These are phyloP conservation scores for Caloenas nicobarica DNA, from an alignment of 2,113 vertebrate genomes.

Conservation along the genomic window DNA sequence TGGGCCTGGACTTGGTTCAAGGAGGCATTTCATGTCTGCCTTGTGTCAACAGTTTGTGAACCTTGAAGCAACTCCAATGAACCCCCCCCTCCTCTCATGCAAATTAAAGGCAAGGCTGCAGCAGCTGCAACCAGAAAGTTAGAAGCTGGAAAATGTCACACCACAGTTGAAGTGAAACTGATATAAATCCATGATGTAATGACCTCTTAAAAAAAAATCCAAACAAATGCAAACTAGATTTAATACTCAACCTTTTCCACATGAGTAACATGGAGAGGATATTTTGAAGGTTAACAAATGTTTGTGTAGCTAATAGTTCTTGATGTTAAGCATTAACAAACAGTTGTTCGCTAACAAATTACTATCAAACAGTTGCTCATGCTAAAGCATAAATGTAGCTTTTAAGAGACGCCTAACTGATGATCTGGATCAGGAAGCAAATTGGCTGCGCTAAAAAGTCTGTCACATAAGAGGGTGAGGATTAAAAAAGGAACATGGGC, in stretches of 20 bases:
- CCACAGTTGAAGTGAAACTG: conserved; percentile 1
- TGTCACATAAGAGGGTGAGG: not conserved
- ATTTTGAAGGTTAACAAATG: not conserved
- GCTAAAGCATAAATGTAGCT: not conserved
- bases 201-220: not conserved
- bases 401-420: not conserved
- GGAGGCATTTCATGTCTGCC: conserved; percentile 44
- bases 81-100: not conserved
- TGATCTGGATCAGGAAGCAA: not conserved
- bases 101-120: not conserved
- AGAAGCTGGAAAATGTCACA: conserved; percentile 42
- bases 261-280: not conserved
- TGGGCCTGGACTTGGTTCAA: conserved; percentile 47
- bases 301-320: not conserved
- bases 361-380: not conserved
- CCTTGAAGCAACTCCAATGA: conserved; percentile 21
- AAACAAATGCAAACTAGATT: not conserved
- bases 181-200: conserved; percentile 1
- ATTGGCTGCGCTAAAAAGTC: not conserved
- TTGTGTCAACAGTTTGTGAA: conserved; percentile 55
- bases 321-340: not conserved
- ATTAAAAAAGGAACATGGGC: not conserved
- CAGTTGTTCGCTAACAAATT: not conserved
- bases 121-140: conserved; percentile 3
- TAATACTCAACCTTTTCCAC: not conserved